Percentiles rank a stretch among this genome's conserved stretches.
Evolutionary conservation across 2,797 vertebrate species (phyloP).

Genomic region (Cossypha caffra): DNA sequence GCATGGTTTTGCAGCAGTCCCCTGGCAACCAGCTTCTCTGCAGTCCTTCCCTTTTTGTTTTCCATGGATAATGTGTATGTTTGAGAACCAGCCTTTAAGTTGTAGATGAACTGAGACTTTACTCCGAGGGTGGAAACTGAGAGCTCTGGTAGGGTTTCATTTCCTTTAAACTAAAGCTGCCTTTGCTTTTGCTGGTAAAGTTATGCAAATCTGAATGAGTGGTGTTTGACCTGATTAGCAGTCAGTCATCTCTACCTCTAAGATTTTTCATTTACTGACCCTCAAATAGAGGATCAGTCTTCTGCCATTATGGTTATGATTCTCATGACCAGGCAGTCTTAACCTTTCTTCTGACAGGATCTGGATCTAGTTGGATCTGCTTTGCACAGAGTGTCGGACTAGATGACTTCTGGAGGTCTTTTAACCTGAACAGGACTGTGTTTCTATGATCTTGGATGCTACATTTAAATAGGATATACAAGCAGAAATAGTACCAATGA

Average conservation of each 20-base stretch:
- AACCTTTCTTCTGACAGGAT: not conserved
- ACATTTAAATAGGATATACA: not conserved
- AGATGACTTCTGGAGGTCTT: not conserved
- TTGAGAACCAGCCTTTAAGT: not conserved
- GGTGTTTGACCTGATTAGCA: not conserved
- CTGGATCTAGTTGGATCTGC: not conserved
- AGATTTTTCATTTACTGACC: not conserved
- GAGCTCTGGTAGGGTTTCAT: not conserved
- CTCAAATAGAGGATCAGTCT: not conserved
- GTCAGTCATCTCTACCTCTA: not conserved
- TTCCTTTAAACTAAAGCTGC: not conserved
- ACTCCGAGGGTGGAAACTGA: not conserved
- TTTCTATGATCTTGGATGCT: not conserved
- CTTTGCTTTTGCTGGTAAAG: not conserved
- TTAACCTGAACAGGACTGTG: not conserved
- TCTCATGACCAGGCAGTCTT: not conserved
- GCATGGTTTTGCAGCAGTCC: not conserved
- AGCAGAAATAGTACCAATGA: not conserved
- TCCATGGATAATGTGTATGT: not conserved
- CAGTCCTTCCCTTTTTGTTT: not conserved
- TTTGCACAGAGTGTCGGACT: not conserved
- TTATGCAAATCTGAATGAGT: not conserved
- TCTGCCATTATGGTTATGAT: not conserved
- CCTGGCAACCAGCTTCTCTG: slow-evolving; percentile 48
- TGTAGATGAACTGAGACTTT: not conserved